Evolutionary conservation across 1,140 invertebrate genomes (phyloP).

Genomic region (Drosophila pseudoobscura): DNA sequence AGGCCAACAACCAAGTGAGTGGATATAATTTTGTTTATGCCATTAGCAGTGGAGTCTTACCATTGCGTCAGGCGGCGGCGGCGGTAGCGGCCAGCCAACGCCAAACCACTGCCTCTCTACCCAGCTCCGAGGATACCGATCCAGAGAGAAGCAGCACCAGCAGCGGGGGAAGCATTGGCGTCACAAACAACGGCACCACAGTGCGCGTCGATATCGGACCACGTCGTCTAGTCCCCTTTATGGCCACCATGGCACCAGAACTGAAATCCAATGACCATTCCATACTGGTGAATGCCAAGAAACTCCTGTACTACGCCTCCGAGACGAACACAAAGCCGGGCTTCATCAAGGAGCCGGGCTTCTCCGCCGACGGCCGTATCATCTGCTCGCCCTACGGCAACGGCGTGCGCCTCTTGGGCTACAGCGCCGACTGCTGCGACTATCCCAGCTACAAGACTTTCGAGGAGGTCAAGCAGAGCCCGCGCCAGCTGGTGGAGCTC

Average conservation of each 20-base stretch:
- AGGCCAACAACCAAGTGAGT: constrained; percentile 54
- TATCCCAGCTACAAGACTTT: constrained; percentile 86
- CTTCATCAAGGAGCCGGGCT: constrained; percentile 94
- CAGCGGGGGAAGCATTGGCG: constrained; percentile 28
- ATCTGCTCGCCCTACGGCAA: constrained; percentile 95
- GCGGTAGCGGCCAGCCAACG: constrained; percentile 2
- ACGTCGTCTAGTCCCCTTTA: constrained; percentile 44
- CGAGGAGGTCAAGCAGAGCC: constrained; percentile 72
- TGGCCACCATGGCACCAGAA: constrained; percentile 1
- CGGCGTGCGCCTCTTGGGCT: constrained; percentile 92
- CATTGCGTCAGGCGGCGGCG: constrained; percentile 39
- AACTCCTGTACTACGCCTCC: constrained; percentile 92
- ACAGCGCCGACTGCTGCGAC: constrained; percentile 91
- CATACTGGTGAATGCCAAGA: constrained; percentile 89
- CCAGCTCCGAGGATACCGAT: constrained; percentile 7
- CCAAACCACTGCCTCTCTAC: neutral
- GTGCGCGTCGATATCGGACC: constrained; percentile 44
- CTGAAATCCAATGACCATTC: constrained; percentile 39
- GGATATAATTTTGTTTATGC: constrained; percentile 82
- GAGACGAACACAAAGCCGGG: constrained; percentile 95
- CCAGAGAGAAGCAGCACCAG: constrained; percentile 1
- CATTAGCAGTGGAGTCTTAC: constrained; percentile 79
- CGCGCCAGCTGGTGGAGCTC: constrained; percentile 86
- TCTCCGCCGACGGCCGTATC: constrained; percentile 93
- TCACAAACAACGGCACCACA: constrained; percentile 25